Evolutionary conservation across 2,888 invertebrate species (phyloP).

Genomic region (Chloroclystis v-ata): DNA sequence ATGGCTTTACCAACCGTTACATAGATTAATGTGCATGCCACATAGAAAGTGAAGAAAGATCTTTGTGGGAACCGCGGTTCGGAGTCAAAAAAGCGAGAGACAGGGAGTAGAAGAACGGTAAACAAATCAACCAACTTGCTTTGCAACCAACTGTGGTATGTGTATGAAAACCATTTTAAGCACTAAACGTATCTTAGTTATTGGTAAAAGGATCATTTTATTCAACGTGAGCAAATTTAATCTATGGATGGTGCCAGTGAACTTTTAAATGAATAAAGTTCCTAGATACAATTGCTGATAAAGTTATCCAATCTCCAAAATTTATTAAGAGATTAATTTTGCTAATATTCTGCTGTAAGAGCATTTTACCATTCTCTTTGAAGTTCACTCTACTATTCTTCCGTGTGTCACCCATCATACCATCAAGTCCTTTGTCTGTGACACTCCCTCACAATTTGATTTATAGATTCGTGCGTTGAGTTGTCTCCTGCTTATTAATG

Average conservation of each 20-base stretch:
- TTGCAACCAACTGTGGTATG: background rate
- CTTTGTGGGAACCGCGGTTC: conserved; percentile 70
- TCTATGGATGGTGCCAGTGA: too few species aligned
- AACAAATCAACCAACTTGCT: conserved; percentile 9
- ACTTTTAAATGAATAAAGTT: too few species aligned
- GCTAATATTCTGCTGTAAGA: too few species aligned
- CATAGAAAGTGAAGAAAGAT: conserved; percentile 70
- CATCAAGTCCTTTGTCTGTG: conserved; percentile 67
- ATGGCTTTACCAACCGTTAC: conserved; percentile 54
- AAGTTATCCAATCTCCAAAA: too few species aligned
- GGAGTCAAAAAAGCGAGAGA: conserved; percentile 44
- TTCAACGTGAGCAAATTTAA: too few species aligned
- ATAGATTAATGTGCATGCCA: conserved; percentile 71
- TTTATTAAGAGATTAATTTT: too few species aligned
- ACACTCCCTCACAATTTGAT: conserved; percentile 77
- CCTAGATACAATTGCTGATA: too few species aligned
- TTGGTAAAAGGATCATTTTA: too few species aligned
- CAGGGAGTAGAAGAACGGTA: conserved; percentile 18
- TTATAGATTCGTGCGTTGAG: conserved; percentile 73
- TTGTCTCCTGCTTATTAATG: conserved; percentile 75
- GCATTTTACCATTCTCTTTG: background rate
- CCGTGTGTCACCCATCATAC: conserved; percentile 40
- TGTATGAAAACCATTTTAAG: too few species aligned
- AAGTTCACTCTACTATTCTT: conserved; percentile 20
- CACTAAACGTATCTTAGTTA: too few species aligned